Evolutionary conservation across 2,888 invertebrate genomes (phyloP), one percentile per base, ranked within the genome.

Genomic region (Ormyrus pomaceus): DNA sequence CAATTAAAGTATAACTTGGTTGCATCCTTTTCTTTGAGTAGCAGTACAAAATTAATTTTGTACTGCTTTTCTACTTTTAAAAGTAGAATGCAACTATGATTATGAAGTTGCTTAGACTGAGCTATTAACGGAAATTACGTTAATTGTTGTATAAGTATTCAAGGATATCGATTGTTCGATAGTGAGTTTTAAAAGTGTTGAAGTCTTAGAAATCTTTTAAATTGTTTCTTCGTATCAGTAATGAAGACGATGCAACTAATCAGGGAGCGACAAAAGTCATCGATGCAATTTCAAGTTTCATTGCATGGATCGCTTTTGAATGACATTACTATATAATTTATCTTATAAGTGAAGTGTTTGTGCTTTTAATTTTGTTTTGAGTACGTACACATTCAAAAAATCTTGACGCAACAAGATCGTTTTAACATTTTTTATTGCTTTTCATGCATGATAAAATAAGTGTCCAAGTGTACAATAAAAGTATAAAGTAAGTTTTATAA

Each of bases 401-500:
- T 73, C 72, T 76, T 80, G 58, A 62, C 65, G 48, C 56, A 45
- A 59, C 65, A 72, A 77, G 56, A 66, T 58, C 19, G 51, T 62
- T 61, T 73, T 45, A 64, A 78, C 51, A 51, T 71, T 71, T 77
- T 55, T 62, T 72, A 62, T 66, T 69, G 64, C 70, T 77, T 79
- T 82, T 69, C 72, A 76, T 69, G 66, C 64, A 70, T 73, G 61
- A 70, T 77, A 53, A 65, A 79, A 74, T 70, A 34, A 81, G 62
- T 82, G 82, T 82, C 82, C 82, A 82, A 82, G 65, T 82, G 79
- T 82, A 81, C 76, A 77, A 82, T 79, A 81, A 76, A 77, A 74
- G 59, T 70, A 77, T 73, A 73, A 80, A 77, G 77, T 82, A 82
- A 79, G 77, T 82, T 82, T 82, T 79, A 79, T 82, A 79, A 74